Conservation (phyloP, 2,797 vertebrate species). For the Falco concolor region DNA sequence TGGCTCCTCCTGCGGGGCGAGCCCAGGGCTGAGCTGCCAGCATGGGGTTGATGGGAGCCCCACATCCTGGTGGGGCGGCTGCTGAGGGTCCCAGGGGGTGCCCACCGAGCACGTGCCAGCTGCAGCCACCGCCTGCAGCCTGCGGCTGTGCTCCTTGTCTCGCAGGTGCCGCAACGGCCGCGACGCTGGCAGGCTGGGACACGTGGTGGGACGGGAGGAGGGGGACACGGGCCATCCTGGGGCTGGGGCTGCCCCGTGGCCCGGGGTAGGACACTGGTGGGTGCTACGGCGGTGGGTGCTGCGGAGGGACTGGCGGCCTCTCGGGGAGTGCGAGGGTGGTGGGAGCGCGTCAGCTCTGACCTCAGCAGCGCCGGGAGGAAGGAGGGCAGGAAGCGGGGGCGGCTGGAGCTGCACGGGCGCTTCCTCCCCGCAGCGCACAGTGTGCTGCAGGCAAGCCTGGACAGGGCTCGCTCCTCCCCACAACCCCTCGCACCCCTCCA, state of each 20-base stretch:
- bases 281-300: not conserved
- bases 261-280: not conserved
- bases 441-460: not conserved
- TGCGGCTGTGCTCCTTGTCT: rapidly evolving
- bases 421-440: not conserved
- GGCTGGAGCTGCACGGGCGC: not conserved
- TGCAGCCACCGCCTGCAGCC: not conserved
- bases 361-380: not conserved
- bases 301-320: not conserved
- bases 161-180: not conserved
- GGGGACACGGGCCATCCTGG: rapidly evolving
- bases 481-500: not conserved
- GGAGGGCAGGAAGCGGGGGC: conserved; percentile 39
- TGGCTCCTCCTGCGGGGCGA: not conserved
- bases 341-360: conserved; percentile 23
- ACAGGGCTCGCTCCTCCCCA: not conserved
- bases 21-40: not conserved
- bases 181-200: not conserved
- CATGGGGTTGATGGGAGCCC: not conserved
- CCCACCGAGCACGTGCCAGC: rapidly evolving
- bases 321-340: not conserved
- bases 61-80: rapidly evolving
- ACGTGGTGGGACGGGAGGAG: rapidly evolving
- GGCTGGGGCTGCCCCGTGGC: not conserved
- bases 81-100: no score